Base-by-base conservation (phyloP, 2,797 vertebrate genomes). In the Chloroceryle amazona region DNA sequence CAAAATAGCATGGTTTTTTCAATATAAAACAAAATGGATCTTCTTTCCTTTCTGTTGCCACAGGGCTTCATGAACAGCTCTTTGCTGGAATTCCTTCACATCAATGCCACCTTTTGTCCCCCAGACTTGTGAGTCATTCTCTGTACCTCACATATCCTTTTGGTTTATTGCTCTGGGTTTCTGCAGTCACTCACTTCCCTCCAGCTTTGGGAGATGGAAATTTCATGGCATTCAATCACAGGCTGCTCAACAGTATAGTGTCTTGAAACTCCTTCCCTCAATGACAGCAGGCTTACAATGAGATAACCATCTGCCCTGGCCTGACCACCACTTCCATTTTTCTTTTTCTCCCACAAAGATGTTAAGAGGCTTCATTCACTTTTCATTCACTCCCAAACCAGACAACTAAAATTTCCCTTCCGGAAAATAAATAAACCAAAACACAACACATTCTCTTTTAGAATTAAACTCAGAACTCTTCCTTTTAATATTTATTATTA, bases 201-300 rank as follows among this genome's bases (percentile, higher is more conserved):
- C 23, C 55, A 47, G 6, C 35, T 76, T 68, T 49, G 52, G 63
- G 62, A 92, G 31, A 66, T 21, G 9, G 11, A 81, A 47, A 46
- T 33, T 62, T 76, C 31, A 41, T 1, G 4, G 60, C 35, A 47
- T 37, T 17, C 42, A 23, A 12, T 28, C 72, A 75, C 41, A 80
- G 33, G 25, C 28, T 67, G 35, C 37, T 82, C 58, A 92, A 10
- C 7, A 84, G 31, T 10, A 4, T 15, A 51, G 68, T 55, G 57
- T 73, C 47, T 61, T 54, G 74, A 61, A 94, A 57, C 10, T 62
- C 29, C 29, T 86, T 84, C 57, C 17, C 10, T 54, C 31, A 13
- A 0, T 13, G 72, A 73, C 11, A 22, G 31, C 37, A 57, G 29
- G 20, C 26, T 79, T 55, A 60, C 5, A 37, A 29, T 0, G 0